A percentile compares a stretch with the other conserved stretches of the same genome.
These are phyloP conservation scores for Caenorhabditis angaria DNA, from an alignment of 2,888 invertebrate genomes.

Conservation along the genomic window DNA sequence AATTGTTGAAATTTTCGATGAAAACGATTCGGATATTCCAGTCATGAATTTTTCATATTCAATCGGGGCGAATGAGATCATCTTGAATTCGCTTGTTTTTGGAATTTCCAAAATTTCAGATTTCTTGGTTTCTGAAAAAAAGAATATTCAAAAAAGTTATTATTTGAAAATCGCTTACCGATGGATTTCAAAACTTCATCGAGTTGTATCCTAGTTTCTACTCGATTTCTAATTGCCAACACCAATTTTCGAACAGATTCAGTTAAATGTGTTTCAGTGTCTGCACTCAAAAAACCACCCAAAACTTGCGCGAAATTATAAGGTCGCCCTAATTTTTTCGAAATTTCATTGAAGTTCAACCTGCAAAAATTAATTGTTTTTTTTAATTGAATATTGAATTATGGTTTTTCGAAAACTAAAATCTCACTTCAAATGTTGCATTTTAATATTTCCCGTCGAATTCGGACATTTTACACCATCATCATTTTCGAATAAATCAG, in stretches of 20 bases:
- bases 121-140: constrained; percentile 26
- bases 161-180: neutral
- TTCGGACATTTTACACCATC: constrained; percentile 42
- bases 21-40: constrained; percentile 18
- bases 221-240: constrained; percentile 33
- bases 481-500: constrained; percentile 43
- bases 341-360: constrained; percentile 6
- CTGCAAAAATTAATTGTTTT: constrained; percentile 20
- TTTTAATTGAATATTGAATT: neutral
- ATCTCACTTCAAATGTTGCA: constrained; percentile 42
- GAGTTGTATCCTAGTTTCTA: constrained; percentile 19
- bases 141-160: too few species aligned
- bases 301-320: constrained; percentile 46
- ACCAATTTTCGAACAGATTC: constrained; percentile 39
- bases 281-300: constrained; percentile 13
- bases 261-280: constrained; percentile 22
- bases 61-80: constrained; percentile 18
- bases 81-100: neutral
- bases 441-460: constrained; percentile 43
- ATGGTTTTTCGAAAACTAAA: neutral
- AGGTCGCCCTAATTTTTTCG: constrained; percentile 39
- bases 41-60: constrained; percentile 32
- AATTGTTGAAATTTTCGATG: constrained; percentile 6
- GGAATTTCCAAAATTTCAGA: neutral
- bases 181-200: constrained; percentile 14